These are phyloP conservation scores for Trypoxylon attenuatum DNA, from an alignment of 2,888 invertebrate species.

Conservation along the genomic window DNA sequence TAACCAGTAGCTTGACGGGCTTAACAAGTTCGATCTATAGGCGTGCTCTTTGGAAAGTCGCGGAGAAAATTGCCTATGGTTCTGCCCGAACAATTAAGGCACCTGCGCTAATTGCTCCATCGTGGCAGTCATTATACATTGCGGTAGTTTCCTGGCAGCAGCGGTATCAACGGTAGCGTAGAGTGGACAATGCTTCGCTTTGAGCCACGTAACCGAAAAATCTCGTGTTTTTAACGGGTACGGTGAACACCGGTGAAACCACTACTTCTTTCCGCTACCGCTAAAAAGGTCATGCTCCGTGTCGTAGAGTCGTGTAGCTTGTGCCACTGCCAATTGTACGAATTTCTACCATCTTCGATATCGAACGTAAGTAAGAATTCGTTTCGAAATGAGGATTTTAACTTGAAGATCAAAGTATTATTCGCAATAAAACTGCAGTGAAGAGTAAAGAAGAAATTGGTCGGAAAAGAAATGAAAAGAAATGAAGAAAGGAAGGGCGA, in stretches of 20 bases:
- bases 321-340: no score
- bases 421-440: no score
- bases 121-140: slow-evolving; percentile 17
- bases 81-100: slow-evolving; percentile 46
- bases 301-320: neutral
- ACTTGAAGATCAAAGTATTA: no score
- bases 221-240: slow-evolving; percentile 12
- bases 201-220: slow-evolving; percentile 22
- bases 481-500: neutral
- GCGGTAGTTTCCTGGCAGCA: slow-evolving; percentile 29
- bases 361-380: no score
- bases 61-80: slow-evolving; percentile 9
- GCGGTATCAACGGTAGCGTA: slow-evolving; percentile 10
- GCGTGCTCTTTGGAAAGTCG: slow-evolving; percentile 3
- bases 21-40: no score
- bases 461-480: neutral
- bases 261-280: slow-evolving; percentile 1
- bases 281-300: neutral
- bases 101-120: slow-evolving; percentile 54
- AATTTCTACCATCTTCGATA: no score
- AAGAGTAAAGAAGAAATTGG: neutral
- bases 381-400: no score
- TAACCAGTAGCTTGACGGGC: no score
- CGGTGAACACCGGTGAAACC: neutral
- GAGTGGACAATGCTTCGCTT: slow-evolving; percentile 6